These are phyloP conservation scores for Prionailurus viverrinus DNA, from an alignment of 2,113 vertebrate species.

Conservation along the genomic window DNA sequence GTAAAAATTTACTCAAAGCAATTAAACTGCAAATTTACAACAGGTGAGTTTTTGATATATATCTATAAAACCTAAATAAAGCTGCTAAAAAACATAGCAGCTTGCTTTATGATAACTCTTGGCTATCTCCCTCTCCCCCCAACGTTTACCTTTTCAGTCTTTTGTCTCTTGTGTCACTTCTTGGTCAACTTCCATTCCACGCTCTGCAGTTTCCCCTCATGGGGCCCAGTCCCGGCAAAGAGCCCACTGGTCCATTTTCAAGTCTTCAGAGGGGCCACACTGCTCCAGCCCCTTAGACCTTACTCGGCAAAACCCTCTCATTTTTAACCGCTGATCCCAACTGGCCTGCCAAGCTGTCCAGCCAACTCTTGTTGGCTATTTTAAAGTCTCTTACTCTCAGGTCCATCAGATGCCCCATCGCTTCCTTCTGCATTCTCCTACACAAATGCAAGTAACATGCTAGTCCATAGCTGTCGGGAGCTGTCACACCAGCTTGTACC, in stretches of 20 bases:
- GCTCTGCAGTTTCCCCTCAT: no score
- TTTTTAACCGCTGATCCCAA: background rate
- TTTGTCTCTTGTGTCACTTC: background rate
- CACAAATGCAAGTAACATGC: background rate
- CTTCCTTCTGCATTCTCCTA: background rate
- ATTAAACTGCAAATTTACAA: background rate
- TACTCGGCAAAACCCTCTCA: background rate
- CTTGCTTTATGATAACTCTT: background rate
- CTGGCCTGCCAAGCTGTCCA: background rate
- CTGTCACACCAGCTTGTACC: background rate
- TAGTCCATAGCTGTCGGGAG: background rate
- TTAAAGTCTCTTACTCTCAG: background rate
- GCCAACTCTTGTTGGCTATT: background rate
- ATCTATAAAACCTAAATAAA: background rate
- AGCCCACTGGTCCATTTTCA: background rate
- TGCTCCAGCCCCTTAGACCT: background rate
- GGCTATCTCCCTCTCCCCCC: background rate
- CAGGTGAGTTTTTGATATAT: background rate
- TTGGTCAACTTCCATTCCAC: background rate
- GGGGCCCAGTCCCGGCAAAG: background rate
- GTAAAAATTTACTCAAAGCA: background rate
- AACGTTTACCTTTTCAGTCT: background rate
- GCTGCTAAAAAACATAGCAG: background rate
- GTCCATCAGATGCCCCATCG: background rate
- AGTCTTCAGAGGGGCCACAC: background rate